Conservation (phyloP, 2,113 vertebrate species). For the Haemorhous mexicanus region DNA sequence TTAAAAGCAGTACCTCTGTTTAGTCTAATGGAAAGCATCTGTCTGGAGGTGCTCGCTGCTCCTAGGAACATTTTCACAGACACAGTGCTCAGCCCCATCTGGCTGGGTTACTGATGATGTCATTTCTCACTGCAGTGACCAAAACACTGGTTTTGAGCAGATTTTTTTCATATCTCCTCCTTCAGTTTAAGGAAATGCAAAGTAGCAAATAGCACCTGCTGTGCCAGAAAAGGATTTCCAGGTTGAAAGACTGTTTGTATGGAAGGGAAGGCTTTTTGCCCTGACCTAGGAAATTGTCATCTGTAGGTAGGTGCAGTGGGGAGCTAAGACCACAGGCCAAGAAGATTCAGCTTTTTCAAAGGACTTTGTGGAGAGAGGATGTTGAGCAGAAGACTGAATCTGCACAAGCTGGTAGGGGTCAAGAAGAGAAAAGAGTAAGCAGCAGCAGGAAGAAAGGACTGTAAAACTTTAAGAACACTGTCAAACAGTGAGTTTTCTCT, state of each 20-base stretch:
- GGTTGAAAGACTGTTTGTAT: not conserved
- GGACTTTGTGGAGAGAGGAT: not conserved
- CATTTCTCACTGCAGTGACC: not conserved
- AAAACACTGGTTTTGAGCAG: not conserved
- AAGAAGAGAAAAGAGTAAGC: not conserved
- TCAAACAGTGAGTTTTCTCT: not conserved
- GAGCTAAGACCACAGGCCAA: not conserved
- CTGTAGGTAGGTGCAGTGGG: not conserved
- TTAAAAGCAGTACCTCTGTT: conserved; percentile 40
- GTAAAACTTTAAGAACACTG: not conserved
- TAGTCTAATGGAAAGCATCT: conserved; percentile 47
- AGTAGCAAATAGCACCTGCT: not conserved
- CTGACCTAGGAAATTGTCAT: not conserved
- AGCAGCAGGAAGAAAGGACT: not conserved
- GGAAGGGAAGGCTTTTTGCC: not conserved
- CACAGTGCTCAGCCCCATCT: not conserved
- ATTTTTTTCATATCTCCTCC: not conserved
- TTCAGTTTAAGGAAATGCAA: not conserved
- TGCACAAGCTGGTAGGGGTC: not conserved
- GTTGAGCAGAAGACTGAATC: not conserved
- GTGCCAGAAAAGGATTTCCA: not conserved
- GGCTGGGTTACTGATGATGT: not conserved
- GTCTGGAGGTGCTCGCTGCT: conserved; percentile 27
- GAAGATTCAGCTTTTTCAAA: not conserved
- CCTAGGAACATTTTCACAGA: conserved; percentile 17